Evolutionary conservation across 1,140 invertebrate species (phyloP).

Genomic region (Idris sp.): DNA sequence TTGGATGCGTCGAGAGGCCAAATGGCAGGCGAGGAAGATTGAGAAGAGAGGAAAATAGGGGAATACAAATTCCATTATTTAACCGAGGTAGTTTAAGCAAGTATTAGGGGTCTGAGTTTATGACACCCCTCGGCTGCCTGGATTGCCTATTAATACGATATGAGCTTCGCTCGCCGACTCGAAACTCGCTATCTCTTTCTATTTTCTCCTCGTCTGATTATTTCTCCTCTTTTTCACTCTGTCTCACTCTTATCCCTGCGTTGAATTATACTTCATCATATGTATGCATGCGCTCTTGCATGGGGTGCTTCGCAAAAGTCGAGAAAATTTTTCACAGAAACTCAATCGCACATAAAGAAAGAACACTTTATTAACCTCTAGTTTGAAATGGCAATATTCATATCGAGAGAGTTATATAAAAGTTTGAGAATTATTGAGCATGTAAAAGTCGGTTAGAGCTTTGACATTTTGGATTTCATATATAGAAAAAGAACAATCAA

Average conservation of each 20-base stretch:
- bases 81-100: conserved; percentile 79
- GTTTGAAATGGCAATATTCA: conserved; percentile 34
- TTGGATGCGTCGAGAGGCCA: conserved; percentile 48
- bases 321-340: conserved; percentile 43
- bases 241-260: conserved; percentile 41
- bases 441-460: conserved; percentile 31
- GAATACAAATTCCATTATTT: conserved; percentile 79
- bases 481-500: neutral
- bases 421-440: conserved; percentile 23
- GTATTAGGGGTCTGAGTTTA: conserved; percentile 79
- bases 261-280: conserved; percentile 58
- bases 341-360: conserved; percentile 58
- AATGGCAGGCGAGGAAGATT: conserved; percentile 50
- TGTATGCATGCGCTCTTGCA: conserved; percentile 49
- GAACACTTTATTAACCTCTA: conserved; percentile 42
- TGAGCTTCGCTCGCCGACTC: conserved; percentile 73
- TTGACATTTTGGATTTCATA: conserved; percentile 12
- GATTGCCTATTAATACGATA: conserved; percentile 80
- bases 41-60: conserved; percentile 63
- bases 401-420: conserved; percentile 17
- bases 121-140: conserved; percentile 78
- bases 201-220: conserved; percentile 32
- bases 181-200: conserved; percentile 62
- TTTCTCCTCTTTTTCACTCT: conserved; percentile 4
- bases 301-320: conserved; percentile 33